phyloP scores from a whole-genome alignment of 2,888 invertebrate species.

The Poecilus cupreus region DNA sequence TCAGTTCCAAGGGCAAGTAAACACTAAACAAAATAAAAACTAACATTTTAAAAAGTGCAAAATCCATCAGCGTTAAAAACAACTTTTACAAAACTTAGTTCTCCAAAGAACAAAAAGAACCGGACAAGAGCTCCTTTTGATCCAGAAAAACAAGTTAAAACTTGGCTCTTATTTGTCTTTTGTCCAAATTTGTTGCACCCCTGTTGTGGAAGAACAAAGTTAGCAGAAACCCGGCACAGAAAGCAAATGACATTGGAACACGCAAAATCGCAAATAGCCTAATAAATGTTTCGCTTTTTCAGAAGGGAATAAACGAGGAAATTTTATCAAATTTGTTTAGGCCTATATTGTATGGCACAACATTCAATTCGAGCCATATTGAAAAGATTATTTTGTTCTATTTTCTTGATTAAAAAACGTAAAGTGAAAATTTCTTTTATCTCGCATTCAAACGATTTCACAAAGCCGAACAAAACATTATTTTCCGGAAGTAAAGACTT shows the following conservation, averaged over 20 bases:
- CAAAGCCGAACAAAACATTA: too few species aligned
- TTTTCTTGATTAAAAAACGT: background rate
- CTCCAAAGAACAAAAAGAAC: conserved; percentile 37
- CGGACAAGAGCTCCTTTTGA: conserved; percentile 35
- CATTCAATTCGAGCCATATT: background rate
- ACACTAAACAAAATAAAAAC: conserved; percentile 6
- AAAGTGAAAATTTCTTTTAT: background rate
- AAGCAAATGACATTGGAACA: conserved; percentile 9
- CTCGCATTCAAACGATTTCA: too few species aligned
- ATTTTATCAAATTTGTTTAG: conserved; percentile 11
- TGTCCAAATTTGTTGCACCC: conserved; percentile 44
- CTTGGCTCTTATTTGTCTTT: conserved; percentile 48
- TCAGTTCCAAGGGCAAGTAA: conserved; percentile 23
- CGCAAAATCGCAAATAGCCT: conserved; percentile 16
- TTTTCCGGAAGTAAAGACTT: too few species aligned
- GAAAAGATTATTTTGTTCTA: background rate
- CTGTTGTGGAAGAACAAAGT: conserved; percentile 10
- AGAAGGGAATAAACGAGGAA: background rate
- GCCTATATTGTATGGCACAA: background rate
- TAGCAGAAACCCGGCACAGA: background rate
- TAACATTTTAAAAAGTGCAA: conserved; percentile 27
- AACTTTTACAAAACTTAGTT: conserved; percentile 55
- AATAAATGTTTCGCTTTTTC: conserved; percentile 2
- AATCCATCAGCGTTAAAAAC: conserved; percentile 35
- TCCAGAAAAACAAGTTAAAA: conserved; percentile 51